A percentile compares a stretch with the other conserved stretches of the same genome.
Evolutionary conservation across 2,888 invertebrate genomes (phyloP).

Genomic region (Lottia scabra): DNA sequence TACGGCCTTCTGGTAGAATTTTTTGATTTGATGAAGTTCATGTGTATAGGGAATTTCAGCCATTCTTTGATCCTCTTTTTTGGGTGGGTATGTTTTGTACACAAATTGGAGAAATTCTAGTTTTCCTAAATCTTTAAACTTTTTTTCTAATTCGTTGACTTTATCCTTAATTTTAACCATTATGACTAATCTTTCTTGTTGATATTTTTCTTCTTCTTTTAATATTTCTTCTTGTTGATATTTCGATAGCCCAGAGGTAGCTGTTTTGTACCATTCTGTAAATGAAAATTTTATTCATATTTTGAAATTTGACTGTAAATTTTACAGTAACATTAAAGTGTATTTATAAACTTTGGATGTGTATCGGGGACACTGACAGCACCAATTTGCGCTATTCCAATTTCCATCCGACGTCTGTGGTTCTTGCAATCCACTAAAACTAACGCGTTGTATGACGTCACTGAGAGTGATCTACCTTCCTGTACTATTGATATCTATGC

Average conservation of each 20-base stretch:
- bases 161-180: slow-evolving; percentile 33
- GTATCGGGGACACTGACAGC: no score
- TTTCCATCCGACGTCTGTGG: no score
- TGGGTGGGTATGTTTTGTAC: slow-evolving; percentile 40
- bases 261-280: slow-evolving; percentile 48
- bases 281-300: neutral
- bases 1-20: slow-evolving; percentile 39
- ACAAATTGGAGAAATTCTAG: slow-evolving; percentile 37
- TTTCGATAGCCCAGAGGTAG: slow-evolving; percentile 28
- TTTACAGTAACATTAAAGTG: no score
- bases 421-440: no score
- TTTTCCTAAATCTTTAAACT: slow-evolving; percentile 14
- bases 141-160: slow-evolving; percentile 26
- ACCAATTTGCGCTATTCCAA: no score
- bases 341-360: no score
- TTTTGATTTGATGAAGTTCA: slow-evolving; percentile 27
- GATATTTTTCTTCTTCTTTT: slow-evolving; percentile 34
- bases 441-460: no score
- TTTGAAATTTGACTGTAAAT: no score
- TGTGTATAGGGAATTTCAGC: slow-evolving; percentile 9
- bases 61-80: slow-evolving; percentile 34
- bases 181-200: slow-evolving; percentile 27
- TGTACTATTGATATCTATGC: no score
- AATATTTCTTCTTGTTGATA: slow-evolving; percentile 40
- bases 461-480: no score